These are phyloP conservation scores for Halictus quadricinctus DNA, from an alignment of 2,888 invertebrate species.

Conservation along the genomic window DNA sequence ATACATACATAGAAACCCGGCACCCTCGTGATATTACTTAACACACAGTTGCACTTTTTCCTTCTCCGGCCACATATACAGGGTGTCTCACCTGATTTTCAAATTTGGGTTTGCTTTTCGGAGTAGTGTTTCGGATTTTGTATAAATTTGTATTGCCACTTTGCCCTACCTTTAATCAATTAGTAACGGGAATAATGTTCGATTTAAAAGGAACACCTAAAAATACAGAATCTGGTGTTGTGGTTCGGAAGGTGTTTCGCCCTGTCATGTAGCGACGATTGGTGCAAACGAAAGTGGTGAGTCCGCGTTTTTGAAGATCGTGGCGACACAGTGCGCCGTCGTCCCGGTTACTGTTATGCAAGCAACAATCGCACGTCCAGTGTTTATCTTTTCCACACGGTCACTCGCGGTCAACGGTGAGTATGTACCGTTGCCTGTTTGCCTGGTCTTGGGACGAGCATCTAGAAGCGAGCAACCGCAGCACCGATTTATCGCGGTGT, in stretches of 20 bases:
- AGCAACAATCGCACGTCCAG: slow-evolving; percentile 62
- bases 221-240: not conserved
- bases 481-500: slow-evolving; percentile 18
- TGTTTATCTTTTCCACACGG: slow-evolving; percentile 73
- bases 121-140: no score
- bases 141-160: no score
- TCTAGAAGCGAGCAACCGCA: slow-evolving; percentile 13
- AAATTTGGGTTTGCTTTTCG: no score
- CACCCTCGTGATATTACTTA: not conserved
- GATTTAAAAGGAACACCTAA: not conserved
- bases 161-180: no score
- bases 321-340: not conserved
- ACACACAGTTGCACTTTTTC: not conserved
- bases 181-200: no score
- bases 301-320: not conserved
- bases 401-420: slow-evolving; percentile 75
- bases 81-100: no score
- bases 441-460: slow-evolving; percentile 9
- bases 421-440: slow-evolving; percentile 71
- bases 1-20: not conserved
- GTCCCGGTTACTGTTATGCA: slow-evolving; percentile 59
- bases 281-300: not conserved
- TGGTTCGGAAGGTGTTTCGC: not conserved
- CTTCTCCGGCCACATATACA: no score
- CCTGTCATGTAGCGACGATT: not conserved